These are phyloP conservation scores for Aleadryas rufinucha DNA, from an alignment of 2,113 vertebrate species.

Conservation along the genomic window DNA sequence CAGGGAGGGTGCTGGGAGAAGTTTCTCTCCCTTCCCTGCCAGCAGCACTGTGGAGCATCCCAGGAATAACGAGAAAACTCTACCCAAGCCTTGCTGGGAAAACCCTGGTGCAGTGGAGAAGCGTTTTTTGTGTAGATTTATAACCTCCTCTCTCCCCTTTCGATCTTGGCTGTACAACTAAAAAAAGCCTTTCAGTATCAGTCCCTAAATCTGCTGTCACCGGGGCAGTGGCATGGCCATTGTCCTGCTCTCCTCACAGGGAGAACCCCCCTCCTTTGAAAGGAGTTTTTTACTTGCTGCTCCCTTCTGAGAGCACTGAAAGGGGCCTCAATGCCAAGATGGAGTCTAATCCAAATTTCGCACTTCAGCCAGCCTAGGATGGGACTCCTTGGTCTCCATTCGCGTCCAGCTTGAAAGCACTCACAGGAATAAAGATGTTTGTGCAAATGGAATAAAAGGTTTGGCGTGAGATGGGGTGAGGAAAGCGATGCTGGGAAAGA, in stretches of 20 bases:
- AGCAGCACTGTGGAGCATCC: background rate
- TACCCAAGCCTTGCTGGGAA: background rate
- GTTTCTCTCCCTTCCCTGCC: accelerated
- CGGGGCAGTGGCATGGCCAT: background rate
- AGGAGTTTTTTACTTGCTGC: background rate
- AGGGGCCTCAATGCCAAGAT: background rate
- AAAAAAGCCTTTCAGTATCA: background rate
- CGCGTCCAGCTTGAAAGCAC: background rate
- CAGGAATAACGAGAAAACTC: background rate
- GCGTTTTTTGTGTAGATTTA: background rate
- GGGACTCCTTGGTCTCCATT: background rate
- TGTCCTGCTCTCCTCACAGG: background rate
- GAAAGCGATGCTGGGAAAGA: background rate
- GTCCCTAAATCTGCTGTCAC: background rate
- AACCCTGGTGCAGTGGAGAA: background rate
- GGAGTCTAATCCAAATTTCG: background rate
- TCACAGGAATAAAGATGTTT: background rate
- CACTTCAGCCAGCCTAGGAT: background rate
- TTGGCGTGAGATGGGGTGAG: background rate
- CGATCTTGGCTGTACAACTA: background rate
- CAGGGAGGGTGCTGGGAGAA: background rate
- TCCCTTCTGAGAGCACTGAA: background rate
- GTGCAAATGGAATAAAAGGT: background rate
- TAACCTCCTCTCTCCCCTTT: background rate
- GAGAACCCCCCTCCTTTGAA: background rate